Evolutionary conservation across 2,113 vertebrate genomes (phyloP), one percentile per base, ranked within the genome.

Genomic region (Calyptommatus sinebrachiatus): DNA sequence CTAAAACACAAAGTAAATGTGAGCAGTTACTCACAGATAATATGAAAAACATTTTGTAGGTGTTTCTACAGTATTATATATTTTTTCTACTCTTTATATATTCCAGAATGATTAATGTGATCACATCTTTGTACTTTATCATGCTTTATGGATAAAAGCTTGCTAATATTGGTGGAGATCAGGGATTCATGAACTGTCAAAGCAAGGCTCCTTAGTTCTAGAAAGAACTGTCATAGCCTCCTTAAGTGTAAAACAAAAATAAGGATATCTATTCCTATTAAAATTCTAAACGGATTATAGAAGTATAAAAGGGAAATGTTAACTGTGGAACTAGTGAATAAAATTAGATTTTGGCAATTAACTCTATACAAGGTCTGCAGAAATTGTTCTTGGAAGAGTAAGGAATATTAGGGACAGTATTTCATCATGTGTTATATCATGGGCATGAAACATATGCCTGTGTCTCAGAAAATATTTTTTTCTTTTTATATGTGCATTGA

Each of bases 71-170:
- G 50, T 10, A 8, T 65, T 65, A 57, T 65, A 57, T 74, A 61
- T 81, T 68, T 69, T 50, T 81, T 68, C 48, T 21, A 74, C 24
- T 45, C 41, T 28, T 31, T 50, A 68, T 60, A 29, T 11, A 81
- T 67, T 81, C 74, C 65, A 68, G 7, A 61, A 81, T 81, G 71
- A 74, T 74, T 74, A 81, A 81, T 81, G 53, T 75, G 57, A 67
- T 50, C 10, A 22, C 26, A 28, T 60, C 9, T 73, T 80, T 73
- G 50, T 28, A 45, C 63, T 74, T 74, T 46, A 69, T 74, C 77
- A 78, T 80, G 57, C 31, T 67, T 67, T 41, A 66, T 73, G 57
- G 62, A 80, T 45, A 68, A 74, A 68, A 81, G 20, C 48, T 75
- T 74, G 24, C 48, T 74, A 79, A 72, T 7, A 72, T 14, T 72